Evolutionary conservation across 2,113 vertebrate genomes (phyloP).

Genomic region (Heptranchias perlo): DNA sequence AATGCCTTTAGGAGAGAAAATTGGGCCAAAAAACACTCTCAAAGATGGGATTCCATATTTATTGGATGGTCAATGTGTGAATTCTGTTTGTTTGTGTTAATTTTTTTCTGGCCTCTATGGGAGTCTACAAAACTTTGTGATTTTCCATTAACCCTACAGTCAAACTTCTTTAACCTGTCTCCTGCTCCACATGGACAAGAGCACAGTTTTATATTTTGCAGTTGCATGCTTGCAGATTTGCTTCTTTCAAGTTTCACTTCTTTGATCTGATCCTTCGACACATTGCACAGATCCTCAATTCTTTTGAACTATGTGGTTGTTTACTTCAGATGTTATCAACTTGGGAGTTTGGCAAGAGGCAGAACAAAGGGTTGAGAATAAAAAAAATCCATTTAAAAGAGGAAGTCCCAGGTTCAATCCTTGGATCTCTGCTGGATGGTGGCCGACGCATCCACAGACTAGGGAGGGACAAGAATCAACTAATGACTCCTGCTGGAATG

Average conservation of each 20-base stretch:
- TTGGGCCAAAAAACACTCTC: neutral
- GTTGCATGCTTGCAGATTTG: neutral
- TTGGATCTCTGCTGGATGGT: neutral
- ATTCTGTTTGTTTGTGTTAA: neutral
- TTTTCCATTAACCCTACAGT: neutral
- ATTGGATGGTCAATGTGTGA: neutral
- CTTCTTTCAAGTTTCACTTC: neutral
- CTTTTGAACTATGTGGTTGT: neutral
- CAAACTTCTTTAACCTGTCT: neutral
- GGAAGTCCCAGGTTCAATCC: neutral
- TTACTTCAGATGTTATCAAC: neutral
- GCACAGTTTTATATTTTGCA: neutral
- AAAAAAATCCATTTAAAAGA: neutral
- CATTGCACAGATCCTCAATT: neutral
- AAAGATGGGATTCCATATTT: neutral
- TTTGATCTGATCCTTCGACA: neutral
- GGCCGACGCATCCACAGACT: neutral
- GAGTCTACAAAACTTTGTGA: neutral
- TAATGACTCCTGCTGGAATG: neutral
- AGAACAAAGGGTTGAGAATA: neutral
- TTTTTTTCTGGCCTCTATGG: neutral
- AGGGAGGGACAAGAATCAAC: neutral
- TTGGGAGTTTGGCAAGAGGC: neutral
- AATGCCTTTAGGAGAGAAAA: neutral
- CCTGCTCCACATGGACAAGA: neutral